Evolutionary conservation across 2,797 vertebrate species (phyloP), one percentile per base, ranked within the genome.

Genomic region (Chaenodraco wilsoni): DNA sequence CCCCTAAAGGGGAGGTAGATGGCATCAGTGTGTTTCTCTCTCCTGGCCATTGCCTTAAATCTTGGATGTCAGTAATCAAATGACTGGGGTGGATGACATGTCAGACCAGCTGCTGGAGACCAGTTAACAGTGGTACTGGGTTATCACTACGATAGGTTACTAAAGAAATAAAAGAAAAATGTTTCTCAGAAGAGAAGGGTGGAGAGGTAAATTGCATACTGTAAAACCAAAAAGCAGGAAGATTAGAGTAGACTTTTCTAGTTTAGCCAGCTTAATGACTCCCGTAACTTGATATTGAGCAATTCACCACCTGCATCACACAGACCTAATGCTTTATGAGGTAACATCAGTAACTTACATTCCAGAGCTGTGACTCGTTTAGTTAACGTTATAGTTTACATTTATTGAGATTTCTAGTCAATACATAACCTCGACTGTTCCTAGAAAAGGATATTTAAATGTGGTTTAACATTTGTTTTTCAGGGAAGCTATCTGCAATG

Each of bases 71-170:
- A 72, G 40, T 19, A 74, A 78, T 46, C 72, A 69, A 75, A 79
- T 84, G 71, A 66, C 71, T 19, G 5, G 16, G 3, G 54, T 33
- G 65, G 65, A 16, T 78, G 69, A 87, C 80, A 71, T 79, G 46
- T 72, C 31, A 72, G 66, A 85, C 69, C 81, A 85, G 73, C 74
- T 52, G 78, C 9, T 61, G 21, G 49, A 19, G 31, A 17, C 44
- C 21, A 48, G 71, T n/a, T 46, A 45, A 41, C 27, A 43, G 9
- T 27, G 33, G 60, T 27, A 48, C 33, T 54, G 31, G 37, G 41
- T 8, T 44, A 61, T 65, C 50, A 33, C 17, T 4, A n/a, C 56
- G 41, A 45, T 2, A 8, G 13, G 6, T 43, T 3, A 31, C 21
- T 11, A 43, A 50, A 65, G 31, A 49, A 62, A 77, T 67, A 0